Evolutionary conservation across 2,113 vertebrate species (phyloP), one percentile per base, ranked within the genome.

Genomic region (Rhinogobius similis): DNA sequence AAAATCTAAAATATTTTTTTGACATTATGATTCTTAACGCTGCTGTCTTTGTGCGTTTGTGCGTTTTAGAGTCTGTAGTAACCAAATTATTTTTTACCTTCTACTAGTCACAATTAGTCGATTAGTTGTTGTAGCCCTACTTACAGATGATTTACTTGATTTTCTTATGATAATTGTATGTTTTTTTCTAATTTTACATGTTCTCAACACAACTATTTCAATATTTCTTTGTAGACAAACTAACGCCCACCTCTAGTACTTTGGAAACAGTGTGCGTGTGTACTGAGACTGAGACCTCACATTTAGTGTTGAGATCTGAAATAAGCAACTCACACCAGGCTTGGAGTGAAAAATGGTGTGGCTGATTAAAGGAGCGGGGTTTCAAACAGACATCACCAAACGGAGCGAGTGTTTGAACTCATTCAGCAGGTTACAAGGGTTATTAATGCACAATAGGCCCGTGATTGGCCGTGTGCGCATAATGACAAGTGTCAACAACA

Each of bases 291-390:
- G 20, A 86, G 69, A 5, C 53, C 76, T 44, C 71, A 75, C 68
- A n/a, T 71, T 82, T 62, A 59, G 14, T 67, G 76, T 55, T 77
- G 80, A 81, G 77, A 72, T 82, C 62, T 69, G 59, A 81, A 83
- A 69, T 72, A 63, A 59, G 63, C 62, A 59, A 77, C 78, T 62
- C 68, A 27, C 27, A 23, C 64, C 61, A 67, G 62, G 39, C 75
- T 72, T 16, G 7, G 24, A 72, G 59, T 65, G 65, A 55, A 73
- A 70, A 38, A 71, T 76, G 26, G 55, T 77, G 43, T 32, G 7
- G 39, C 62, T 79, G 75, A 79, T 82, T 67, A 63, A 78, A 69
- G 81, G 67, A 56, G 65, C 69, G 36, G 43, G 7, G 36, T 59
- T 72, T 81, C 52, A 71, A 78, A 83, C 27, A 14, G 11, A 61